These are phyloP conservation scores for Campopleginae sp. DNA, from an alignment of 2,888 invertebrate species.

Conservation along the genomic window DNA sequence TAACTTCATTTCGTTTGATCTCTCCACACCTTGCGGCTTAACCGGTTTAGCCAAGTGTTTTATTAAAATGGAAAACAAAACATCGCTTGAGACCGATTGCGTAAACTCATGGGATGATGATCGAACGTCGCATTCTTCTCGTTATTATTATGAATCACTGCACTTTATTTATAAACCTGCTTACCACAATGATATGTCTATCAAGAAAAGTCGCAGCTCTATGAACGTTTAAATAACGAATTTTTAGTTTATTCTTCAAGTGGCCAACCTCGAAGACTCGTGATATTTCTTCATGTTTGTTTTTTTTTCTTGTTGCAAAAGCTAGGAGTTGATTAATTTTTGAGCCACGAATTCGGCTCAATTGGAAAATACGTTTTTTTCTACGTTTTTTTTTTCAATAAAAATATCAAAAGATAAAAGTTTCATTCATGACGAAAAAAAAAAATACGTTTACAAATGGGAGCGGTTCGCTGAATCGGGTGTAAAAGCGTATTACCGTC, in stretches of 20 bases:
- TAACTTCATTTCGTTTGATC: conserved; percentile 27
- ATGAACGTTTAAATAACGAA: not conserved
- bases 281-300: not conserved
- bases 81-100: conserved; percentile 4
- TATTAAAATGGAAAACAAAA: conserved; percentile 22
- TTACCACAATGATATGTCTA: not conserved
- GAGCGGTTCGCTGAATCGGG: not conserved
- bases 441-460: not conserved
- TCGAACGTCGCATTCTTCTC: not conserved
- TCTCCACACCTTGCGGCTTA: conserved; percentile 13
- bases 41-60: conserved; percentile 42
- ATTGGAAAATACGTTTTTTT: too few relatives aligned
- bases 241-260: not conserved
- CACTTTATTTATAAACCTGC: not conserved
- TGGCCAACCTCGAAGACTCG: not conserved
- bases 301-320: too few relatives aligned
- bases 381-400: too few relatives aligned
- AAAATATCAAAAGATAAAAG: too few relatives aligned
- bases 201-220: not conserved
- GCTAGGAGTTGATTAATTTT: too few relatives aligned
- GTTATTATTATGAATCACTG: not conserved
- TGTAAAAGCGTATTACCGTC: not conserved
- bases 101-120: conserved; percentile 19
- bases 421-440: too few relatives aligned
- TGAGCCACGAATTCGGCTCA: too few relatives aligned